Conservation (phyloP, 2,797 vertebrate genomes). For the Takifugu rubripes region DNA sequence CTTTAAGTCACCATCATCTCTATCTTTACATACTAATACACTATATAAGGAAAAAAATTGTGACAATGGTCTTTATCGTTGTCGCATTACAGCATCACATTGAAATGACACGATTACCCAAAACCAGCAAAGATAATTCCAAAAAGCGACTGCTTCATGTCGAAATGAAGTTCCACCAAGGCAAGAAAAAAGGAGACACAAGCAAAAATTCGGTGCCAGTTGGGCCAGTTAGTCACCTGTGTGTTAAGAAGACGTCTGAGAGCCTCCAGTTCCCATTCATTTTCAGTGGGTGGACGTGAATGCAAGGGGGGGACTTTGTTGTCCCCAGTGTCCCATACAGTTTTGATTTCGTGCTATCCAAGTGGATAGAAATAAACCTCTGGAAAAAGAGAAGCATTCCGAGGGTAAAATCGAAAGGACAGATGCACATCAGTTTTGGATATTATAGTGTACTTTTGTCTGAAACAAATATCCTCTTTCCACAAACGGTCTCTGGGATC, state of each 20-base stretch:
- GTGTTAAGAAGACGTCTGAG: conserved; percentile 26
- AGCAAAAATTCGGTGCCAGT: conserved; percentile 16
- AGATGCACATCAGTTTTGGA: conserved; percentile 5
- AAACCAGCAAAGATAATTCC: too few relatives aligned
- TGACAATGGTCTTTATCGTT: too few relatives aligned
- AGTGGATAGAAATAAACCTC: conserved; percentile 50
- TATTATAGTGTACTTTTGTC: too few relatives aligned
- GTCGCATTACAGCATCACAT: too few relatives aligned
- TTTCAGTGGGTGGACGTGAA: conserved; percentile 33
- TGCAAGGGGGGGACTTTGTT: conserved; percentile 41
- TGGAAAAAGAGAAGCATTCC: conserved; percentile 56
- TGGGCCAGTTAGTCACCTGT: conserved; percentile 31
- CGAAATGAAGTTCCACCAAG: background rate
- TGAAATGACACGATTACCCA: too few relatives aligned
- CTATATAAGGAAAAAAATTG: too few relatives aligned
- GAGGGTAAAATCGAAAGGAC: conserved; percentile 15
- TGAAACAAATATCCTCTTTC: too few relatives aligned
- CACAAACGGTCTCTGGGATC: too few relatives aligned
- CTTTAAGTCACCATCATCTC: conserved; percentile 50
- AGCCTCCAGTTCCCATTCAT: conserved; percentile 45
- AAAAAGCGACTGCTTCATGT: too few relatives aligned
- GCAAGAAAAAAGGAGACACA: conserved; percentile 7
- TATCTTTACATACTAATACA: conserved; percentile 10
- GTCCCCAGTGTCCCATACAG: conserved; percentile 41
- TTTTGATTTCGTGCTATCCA: conserved; percentile 48